Conservation (phyloP, 2,113 vertebrate genomes). For the Muntiacus muntjak region DNA sequence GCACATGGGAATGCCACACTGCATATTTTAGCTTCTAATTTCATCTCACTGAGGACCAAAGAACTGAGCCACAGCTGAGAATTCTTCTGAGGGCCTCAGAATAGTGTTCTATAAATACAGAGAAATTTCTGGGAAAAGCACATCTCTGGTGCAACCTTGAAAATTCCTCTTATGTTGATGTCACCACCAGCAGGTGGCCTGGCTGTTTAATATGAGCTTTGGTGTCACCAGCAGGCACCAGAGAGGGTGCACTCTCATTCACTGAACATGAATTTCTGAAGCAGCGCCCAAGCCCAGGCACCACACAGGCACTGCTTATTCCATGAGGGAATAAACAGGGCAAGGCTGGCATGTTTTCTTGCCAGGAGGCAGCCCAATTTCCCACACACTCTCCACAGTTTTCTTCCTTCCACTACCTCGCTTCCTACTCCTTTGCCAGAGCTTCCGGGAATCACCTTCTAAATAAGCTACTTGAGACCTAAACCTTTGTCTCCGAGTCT, state of each 20-base stretch:
- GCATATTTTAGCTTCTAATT: not conserved
- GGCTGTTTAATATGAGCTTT: not conserved
- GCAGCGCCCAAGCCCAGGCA: not conserved
- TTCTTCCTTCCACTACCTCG: not conserved
- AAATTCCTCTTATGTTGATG: not conserved
- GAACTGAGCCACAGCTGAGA: slow-evolving; percentile 28
- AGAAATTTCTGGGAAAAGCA: not conserved
- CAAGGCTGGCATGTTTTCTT: not conserved
- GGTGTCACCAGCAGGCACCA: not conserved
- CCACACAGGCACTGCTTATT: not conserved
- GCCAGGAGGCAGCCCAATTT: not conserved
- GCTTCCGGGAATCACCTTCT: not conserved
- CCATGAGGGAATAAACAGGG: not conserved
- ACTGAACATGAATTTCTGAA: not conserved
- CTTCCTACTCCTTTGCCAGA: not conserved
- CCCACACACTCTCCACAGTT: not conserved
- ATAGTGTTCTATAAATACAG: slow-evolving; percentile 9
- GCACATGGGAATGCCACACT: not conserved
- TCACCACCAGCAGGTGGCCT: not conserved
- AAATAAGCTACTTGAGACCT: not conserved
- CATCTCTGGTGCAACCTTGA: not conserved
- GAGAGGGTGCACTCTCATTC: not conserved
- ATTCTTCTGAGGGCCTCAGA: slow-evolving; percentile 20
- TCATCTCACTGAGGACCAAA: not conserved
- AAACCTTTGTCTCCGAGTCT: not conserved